Base-by-base conservation (phyloP, 2,888 invertebrate species). In the Junonia oenone region DNA sequence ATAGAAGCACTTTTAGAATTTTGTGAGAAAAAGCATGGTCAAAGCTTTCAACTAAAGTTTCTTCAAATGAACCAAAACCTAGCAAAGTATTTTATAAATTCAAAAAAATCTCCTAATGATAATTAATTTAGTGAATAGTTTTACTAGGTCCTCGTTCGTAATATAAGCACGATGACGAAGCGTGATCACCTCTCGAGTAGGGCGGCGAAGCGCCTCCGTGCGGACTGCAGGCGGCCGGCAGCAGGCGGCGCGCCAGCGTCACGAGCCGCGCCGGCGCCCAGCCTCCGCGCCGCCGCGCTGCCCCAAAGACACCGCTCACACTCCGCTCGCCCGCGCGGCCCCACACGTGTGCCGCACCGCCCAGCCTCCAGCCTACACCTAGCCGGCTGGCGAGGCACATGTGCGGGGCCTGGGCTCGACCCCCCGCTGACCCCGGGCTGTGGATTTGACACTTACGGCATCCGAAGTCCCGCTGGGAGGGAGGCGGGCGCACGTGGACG, bases 401-500 rank as follows among this genome's bases (percentile, higher is more conserved):
- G 81, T 71, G 69, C 70, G 72, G 73, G 76, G 75, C 71, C 72
- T 64, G 70, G 73, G 78, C 69, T 11, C 31, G 74, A 76, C 70
- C 56, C 27, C 79, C 68, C 73, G 75, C 79, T 68, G 76, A 74
- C 69, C 72, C 76, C 69, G n/a, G 17, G 35, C 55, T 50, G 56
- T 52, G 51, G 27, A 45, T 43, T 43, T 33, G 67, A 77, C 71
- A 94, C 94, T 93, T 92, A 94, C 94, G 94, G 92, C 93, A 94
- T 76, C 93, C 94, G 91, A 94, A 96, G 93, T 96, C 94, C 91
- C 97, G 94, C 83, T 96, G 95, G 80, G 95, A 92, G 69, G 94
- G 94, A 82, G 96, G 95, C 77, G 96, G 95, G 68, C 95, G 94
- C 76, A 96, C 94, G 91, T 97, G 96, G 75, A 99, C 98, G 71